These are phyloP conservation scores for Idaea aversata DNA, from an alignment of 2,888 invertebrate genomes.

Conservation along the genomic window DNA sequence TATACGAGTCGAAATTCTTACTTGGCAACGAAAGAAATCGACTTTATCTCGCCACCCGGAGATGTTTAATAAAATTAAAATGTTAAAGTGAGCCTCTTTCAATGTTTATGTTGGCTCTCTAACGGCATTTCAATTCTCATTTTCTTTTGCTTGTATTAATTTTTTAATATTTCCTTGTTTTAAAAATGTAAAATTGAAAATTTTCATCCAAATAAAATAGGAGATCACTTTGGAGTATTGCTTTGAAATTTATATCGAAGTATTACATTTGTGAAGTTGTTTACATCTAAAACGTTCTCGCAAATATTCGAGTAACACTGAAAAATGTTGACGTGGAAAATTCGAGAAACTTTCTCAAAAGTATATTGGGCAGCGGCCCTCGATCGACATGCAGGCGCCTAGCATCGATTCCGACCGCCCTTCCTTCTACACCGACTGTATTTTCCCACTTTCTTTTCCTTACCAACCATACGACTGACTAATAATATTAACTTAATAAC, in stretches of 20 bases:
- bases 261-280: background rate
- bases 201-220: background rate
- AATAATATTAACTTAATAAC: slow-evolving; percentile 66
- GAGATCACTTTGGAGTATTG: background rate
- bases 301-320: slow-evolving; percentile 42
- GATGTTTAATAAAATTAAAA: slow-evolving; percentile 79
- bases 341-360: slow-evolving; percentile 34
- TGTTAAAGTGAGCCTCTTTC: slow-evolving; percentile 61
- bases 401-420: slow-evolving; percentile 51
- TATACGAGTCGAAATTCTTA: slow-evolving; percentile 78
- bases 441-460: slow-evolving; percentile 65
- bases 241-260: background rate
- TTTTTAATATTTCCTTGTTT: background rate
- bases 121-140: slow-evolving; percentile 67
- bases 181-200: background rate
- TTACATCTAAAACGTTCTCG: background rate
- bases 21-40: slow-evolving; percentile 77
- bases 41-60: slow-evolving; percentile 72
- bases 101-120: slow-evolving; percentile 63
- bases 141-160: slow-evolving; percentile 46
- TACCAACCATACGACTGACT: slow-evolving; percentile 49
- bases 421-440: slow-evolving; percentile 55
- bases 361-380: slow-evolving; percentile 22
- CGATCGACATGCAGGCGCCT: slow-evolving; percentile 53
- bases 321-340: slow-evolving; percentile 33